A percentile compares a stretch with the other conserved stretches of the same genome.
phyloP scores from a whole-genome alignment of 2,797 vertebrate species.

The Cossypha niveicapilla region DNA sequence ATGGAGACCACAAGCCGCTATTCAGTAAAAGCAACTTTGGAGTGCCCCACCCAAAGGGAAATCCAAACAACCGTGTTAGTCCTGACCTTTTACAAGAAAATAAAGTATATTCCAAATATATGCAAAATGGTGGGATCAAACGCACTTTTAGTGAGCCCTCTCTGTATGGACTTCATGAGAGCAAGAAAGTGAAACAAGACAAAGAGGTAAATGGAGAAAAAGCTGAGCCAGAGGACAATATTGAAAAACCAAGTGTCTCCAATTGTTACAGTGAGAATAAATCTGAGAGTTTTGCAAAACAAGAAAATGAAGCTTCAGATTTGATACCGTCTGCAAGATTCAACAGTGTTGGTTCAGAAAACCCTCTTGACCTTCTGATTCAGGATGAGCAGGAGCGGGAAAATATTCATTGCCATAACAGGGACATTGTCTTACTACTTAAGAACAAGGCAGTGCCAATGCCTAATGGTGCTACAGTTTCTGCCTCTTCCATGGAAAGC shows the following conservation, averaged over 20 bases:
- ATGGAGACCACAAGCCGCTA: slow-evolving; percentile 81
- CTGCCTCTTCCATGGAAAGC: slow-evolving; percentile 85
- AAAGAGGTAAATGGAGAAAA: slow-evolving; percentile 78
- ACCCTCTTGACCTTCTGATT: slow-evolving; percentile 55
- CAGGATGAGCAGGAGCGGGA: slow-evolving; percentile 77
- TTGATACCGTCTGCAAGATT: slow-evolving; percentile 70
- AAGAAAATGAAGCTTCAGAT: slow-evolving; percentile 74
- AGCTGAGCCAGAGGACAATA: slow-evolving; percentile 57
- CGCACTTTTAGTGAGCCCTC: slow-evolving; percentile 84
- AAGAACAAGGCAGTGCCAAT: slow-evolving; percentile 85
- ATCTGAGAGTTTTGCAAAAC: slow-evolving; percentile 35
- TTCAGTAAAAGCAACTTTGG: slow-evolving; percentile 76
- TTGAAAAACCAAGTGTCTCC: slow-evolving; percentile 65
- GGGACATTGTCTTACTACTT: slow-evolving; percentile 82
- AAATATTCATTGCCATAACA: slow-evolving; percentile 80
- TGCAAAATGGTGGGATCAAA: slow-evolving; percentile 89
- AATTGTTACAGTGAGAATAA: slow-evolving; percentile 61
- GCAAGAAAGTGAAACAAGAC: slow-evolving; percentile 84
- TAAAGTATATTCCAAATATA: slow-evolving; percentile 76
- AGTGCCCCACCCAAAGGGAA: slow-evolving; percentile 79
- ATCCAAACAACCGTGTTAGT: slow-evolving; percentile 75
- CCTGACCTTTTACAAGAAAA: slow-evolving; percentile 76
- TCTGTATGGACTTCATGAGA: slow-evolving; percentile 78
- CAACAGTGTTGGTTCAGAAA: slow-evolving; percentile 72
- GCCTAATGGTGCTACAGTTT: slow-evolving; percentile 90